Percentiles rank a stretch among this genome's conserved stretches.
These are phyloP conservation scores for Labeo catla DNA, from an alignment of 2,113 vertebrate species.

Conservation along the genomic window DNA sequence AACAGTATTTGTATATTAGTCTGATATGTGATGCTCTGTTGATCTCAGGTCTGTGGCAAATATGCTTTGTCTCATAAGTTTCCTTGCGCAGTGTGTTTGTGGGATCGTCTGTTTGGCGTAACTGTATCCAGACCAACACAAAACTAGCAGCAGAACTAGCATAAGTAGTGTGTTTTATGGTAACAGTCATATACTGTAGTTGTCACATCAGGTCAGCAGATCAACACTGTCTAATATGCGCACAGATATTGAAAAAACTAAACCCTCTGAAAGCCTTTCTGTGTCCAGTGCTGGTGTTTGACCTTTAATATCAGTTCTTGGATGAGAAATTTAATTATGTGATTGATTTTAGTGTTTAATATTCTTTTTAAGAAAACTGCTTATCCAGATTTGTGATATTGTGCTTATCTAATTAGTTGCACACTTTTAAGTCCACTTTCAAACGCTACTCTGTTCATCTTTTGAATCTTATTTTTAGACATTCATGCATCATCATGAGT, in stretches of 20 bases:
- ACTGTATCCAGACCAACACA: background rate
- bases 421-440: background rate
- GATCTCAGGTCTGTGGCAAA: background rate
- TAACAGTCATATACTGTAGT: background rate
- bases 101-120: background rate
- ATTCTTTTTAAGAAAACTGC: background rate
- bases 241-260: background rate
- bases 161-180: background rate
- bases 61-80: background rate
- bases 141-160: background rate
- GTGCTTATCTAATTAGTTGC: background rate
- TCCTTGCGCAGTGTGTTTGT: background rate
- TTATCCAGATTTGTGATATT: background rate
- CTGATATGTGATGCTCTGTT: background rate
- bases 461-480: background rate
- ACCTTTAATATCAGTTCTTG: background rate
- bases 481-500: background rate
- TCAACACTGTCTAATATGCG: background rate
- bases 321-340: background rate
- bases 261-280: background rate
- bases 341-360: background rate
- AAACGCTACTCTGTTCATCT: background rate
- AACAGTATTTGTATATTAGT: conserved; percentile 43
- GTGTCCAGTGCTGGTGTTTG: background rate
- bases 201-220: background rate